Percentiles rank a stretch among this genome's conserved stretches.
These are phyloP conservation scores for Pseudochaenichthys georgianus DNA, from an alignment of 2,797 vertebrate species.

Conservation along the genomic window DNA sequence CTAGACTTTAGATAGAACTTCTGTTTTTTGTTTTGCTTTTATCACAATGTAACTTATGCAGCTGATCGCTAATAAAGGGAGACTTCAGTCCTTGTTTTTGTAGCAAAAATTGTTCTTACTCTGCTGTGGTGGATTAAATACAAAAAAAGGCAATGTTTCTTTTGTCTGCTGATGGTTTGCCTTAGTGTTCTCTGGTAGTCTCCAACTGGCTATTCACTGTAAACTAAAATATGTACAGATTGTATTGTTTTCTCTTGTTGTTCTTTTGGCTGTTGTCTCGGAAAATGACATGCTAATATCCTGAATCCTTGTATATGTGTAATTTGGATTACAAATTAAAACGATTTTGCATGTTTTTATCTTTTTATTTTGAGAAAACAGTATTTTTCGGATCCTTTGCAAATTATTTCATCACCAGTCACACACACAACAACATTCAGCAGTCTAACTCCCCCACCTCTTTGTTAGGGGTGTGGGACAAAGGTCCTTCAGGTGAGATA, in stretches of 20 bases:
- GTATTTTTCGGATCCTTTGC: constrained; percentile 28
- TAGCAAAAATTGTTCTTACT: constrained; percentile 87
- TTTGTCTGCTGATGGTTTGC: constrained; percentile 89
- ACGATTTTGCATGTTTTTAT: constrained; percentile 99
- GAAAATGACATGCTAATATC: constrained; percentile 91
- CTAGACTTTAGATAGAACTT: constrained; percentile 86
- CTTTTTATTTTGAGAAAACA: constrained; percentile 83
- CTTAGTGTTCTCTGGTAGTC: constrained; percentile 90
- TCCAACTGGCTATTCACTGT: constrained; percentile 89
- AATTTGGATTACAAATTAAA: constrained; percentile 98
- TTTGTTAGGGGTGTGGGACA: too few species aligned
- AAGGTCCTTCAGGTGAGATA: too few species aligned
- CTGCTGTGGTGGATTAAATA: constrained; percentile 86
- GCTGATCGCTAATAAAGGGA: constrained; percentile 90
- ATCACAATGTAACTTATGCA: constrained; percentile 91
- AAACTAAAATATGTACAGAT: constrained; percentile 96
- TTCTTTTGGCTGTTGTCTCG: constrained; percentile 92
- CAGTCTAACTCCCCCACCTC: too few species aligned
- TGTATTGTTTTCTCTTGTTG: constrained; percentile 83
- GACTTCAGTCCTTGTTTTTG: constrained; percentile 89
- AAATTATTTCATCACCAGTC: not conserved
- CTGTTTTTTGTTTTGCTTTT: constrained; percentile 71
- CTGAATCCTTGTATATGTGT: constrained; percentile 95
- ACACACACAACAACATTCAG: not conserved
- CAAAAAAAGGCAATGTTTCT: constrained; percentile 86